phyloP scores from a whole-genome alignment of 1,140 invertebrate genomes.

The Gonioctena quinquepunctata region DNA sequence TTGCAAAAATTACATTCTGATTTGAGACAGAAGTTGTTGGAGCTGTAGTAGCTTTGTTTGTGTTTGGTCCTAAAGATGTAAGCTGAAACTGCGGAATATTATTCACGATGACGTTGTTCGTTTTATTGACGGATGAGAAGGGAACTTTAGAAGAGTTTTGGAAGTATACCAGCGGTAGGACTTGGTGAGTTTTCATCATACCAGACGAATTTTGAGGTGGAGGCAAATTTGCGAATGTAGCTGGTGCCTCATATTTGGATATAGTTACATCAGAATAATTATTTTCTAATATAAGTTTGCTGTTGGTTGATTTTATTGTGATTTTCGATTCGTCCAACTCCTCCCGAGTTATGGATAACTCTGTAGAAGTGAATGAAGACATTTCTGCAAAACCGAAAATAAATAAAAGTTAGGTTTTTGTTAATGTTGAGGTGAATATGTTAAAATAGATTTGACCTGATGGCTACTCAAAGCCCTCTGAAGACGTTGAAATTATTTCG shows the following conservation, averaged over 20 bases:
- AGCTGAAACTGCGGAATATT: conserved; percentile 42
- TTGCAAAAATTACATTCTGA: conserved; percentile 45
- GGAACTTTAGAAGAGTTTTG: conserved; percentile 46
- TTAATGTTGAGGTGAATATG: not conserved
- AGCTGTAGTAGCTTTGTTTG: not conserved
- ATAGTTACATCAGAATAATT: conserved; percentile 40
- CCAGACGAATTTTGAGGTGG: conserved; percentile 10
- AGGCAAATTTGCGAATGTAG: conserved; percentile 2
- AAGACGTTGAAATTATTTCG: not conserved
- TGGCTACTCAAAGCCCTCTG: too few relatives aligned
- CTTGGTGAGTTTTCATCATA: conserved; percentile 35
- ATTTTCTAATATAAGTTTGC: conserved; percentile 32
- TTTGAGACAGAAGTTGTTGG: conserved; percentile 25
- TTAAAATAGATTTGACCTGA: not conserved
- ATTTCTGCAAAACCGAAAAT: conserved; percentile 41
- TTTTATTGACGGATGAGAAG: conserved; percentile 33
- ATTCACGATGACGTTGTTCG: conserved; percentile 36
- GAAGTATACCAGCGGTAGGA: conserved; percentile 49
- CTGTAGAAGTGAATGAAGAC: conserved; percentile 34
- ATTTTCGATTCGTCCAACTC: conserved; percentile 23
- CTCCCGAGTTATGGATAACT: conserved; percentile 12
- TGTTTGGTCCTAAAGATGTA: conserved; percentile 21
- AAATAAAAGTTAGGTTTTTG: conserved; percentile 16
- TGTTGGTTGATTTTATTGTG: conserved; percentile 25
- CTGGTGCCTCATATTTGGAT: conserved; percentile 31